phyloP scores from a whole-genome alignment of 2,888 invertebrate species.

The Patella caerulea region DNA sequence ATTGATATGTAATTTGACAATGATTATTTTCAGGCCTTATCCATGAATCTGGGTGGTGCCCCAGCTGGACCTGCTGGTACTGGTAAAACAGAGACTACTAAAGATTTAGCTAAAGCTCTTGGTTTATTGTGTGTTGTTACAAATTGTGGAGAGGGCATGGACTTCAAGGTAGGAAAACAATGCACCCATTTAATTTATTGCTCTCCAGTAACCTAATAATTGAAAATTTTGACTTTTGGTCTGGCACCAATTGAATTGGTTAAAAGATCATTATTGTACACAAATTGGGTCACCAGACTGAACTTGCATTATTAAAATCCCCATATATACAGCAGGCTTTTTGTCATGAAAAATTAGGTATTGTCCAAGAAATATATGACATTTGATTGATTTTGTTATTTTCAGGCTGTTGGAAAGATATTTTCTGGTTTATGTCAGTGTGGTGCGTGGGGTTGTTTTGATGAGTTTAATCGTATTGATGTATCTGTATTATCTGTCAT shows the following conservation, averaged over 20 bases:
- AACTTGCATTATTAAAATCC: no score
- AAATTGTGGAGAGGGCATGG: constrained; percentile 94
- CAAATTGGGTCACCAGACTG: no score
- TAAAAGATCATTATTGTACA: no score
- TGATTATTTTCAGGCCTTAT: constrained; percentile 76
- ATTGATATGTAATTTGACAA: neutral
- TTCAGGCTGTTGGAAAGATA: constrained; percentile 78
- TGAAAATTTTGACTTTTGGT: no score
- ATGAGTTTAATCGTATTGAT: constrained; percentile 94
- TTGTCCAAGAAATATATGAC: no score
- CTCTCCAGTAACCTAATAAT: no score
- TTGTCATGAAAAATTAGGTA: no score
- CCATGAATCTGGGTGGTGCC: constrained; percentile 92
- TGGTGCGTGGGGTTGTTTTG: constrained; percentile 97
- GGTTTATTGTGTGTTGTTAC: constrained; percentile 76
- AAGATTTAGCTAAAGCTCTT: constrained; percentile 91
- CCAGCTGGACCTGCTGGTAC: constrained; percentile 81
- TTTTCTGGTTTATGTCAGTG: constrained; percentile 82
- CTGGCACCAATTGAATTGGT: no score
- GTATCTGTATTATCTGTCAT: constrained; percentile 93
- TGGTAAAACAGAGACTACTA: constrained; percentile 92
- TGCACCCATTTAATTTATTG: neutral
- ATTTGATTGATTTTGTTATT: constrained; percentile 1
- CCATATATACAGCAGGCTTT: no score
- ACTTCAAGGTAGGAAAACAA: constrained; percentile 71